A percentile compares a stretch with the other conserved stretches of the same genome.
Conservation (phyloP, 2,113 vertebrate species). For the Noturus placidus region DNA sequence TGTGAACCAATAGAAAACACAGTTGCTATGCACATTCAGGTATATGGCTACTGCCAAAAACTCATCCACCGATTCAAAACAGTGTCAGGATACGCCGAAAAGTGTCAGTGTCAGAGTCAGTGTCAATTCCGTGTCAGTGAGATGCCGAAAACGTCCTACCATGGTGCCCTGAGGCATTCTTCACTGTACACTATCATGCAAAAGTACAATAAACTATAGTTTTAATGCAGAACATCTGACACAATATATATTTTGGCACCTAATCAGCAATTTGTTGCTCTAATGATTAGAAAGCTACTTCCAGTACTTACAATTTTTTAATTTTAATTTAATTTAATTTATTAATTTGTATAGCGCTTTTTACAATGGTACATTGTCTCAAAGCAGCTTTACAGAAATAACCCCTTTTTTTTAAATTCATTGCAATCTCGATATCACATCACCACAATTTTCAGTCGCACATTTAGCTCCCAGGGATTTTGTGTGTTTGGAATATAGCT, state of each 20-base stretch:
- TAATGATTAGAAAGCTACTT: neutral
- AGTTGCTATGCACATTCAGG: too few species aligned
- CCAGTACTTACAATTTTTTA: too few species aligned
- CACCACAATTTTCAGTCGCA: neutral
- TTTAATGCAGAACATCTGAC: neutral
- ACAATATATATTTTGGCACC: neutral
- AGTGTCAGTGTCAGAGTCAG: too few species aligned
- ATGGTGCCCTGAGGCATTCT: neutral
- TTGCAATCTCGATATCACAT: neutral
- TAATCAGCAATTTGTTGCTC: neutral
- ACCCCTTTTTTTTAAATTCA: neutral
- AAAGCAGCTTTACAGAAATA: too few species aligned
- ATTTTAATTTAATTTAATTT: too few species aligned
- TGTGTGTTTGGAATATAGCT: neutral
- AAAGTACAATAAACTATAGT: neutral
- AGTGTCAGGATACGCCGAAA: neutral
- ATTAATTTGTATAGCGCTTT: too few species aligned
- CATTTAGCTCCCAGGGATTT: neutral
- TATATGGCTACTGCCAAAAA: neutral
- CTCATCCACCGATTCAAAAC: neutral
- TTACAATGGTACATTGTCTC: too few species aligned
- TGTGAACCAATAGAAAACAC: neutral
- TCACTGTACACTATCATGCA: neutral
- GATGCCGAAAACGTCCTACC: neutral
- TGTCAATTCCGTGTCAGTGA: neutral